phyloP scores from a whole-genome alignment of 2,797 vertebrate species.

The Falco peregrinus region DNA sequence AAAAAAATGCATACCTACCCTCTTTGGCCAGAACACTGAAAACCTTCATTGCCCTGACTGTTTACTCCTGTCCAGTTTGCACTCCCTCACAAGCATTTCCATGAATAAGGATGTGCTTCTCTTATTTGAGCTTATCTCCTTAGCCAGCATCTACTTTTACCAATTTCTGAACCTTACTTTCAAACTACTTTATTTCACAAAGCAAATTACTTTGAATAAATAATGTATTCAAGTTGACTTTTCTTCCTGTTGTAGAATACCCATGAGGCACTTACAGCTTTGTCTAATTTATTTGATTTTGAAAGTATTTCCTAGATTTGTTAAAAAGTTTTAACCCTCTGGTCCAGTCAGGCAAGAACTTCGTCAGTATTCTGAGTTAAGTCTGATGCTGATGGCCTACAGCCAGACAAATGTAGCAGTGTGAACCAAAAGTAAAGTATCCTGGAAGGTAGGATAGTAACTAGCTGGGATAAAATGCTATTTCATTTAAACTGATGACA shows the following conservation, averaged over 20 bases:
- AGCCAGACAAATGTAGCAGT: neutral
- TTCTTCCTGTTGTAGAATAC: neutral
- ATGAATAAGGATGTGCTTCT: neutral
- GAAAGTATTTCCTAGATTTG: neutral
- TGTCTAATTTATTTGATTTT: neutral
- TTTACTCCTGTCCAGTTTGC: neutral
- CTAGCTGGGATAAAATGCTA: neutral
- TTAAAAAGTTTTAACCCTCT: neutral
- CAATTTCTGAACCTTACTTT: neutral
- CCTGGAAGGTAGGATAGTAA: neutral
- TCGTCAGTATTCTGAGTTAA: neutral
- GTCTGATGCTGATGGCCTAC: neutral
- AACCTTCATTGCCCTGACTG: neutral
- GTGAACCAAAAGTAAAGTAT: neutral
- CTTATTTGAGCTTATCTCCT: neutral
- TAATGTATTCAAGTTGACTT: neutral
- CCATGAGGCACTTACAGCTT: neutral
- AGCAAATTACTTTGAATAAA: neutral
- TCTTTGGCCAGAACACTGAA: neutral
- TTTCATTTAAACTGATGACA: neutral
- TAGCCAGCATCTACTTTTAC: neutral
- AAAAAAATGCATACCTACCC: neutral
- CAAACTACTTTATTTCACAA: neutral
- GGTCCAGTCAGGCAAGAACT: neutral
- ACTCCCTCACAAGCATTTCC: neutral